phyloP scores from a whole-genome alignment of 2,797 vertebrate genomes.

The Pantherophis alleghaniensis region DNA sequence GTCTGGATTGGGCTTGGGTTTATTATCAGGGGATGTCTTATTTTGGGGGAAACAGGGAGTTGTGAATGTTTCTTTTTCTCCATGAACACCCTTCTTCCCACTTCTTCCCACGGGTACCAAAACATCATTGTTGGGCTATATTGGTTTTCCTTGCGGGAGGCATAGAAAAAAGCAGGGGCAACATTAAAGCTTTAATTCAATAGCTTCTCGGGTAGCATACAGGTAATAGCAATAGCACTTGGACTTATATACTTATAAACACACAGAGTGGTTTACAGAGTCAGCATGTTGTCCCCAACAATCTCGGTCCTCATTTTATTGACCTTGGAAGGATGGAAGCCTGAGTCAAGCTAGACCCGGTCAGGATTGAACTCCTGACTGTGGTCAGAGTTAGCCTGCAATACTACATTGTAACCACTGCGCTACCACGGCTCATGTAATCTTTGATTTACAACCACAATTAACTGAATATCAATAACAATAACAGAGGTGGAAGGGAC shows the following conservation, averaged over 20 bases:
- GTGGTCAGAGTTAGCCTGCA: not conserved
- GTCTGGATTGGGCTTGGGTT: too few species aligned
- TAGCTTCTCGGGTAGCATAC: not conserved
- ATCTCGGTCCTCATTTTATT: not conserved
- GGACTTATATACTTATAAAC: not conserved
- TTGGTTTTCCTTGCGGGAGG: not conserved
- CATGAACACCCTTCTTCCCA: not conserved
- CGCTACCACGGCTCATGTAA: not conserved
- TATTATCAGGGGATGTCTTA: too few species aligned
- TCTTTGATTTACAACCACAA: not conserved
- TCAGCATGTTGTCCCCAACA: not conserved
- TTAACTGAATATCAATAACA: not conserved
- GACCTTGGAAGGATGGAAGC: not conserved
- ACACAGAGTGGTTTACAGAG: not conserved
- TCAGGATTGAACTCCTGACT: not conserved
- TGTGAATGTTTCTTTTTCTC: not conserved
- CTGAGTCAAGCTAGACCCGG: not conserved
- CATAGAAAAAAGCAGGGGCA: not conserved
- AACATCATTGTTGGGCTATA: not conserved
- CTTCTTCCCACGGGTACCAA: not conserved
- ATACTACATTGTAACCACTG: not conserved
- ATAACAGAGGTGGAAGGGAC: not conserved
- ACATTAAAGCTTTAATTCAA: not conserved
- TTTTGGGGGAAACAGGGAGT: too few species aligned
- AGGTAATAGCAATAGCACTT: not conserved